phyloP scores from a whole-genome alignment of 2,888 invertebrate species.

The Drosophila austrosaltans region DNA sequence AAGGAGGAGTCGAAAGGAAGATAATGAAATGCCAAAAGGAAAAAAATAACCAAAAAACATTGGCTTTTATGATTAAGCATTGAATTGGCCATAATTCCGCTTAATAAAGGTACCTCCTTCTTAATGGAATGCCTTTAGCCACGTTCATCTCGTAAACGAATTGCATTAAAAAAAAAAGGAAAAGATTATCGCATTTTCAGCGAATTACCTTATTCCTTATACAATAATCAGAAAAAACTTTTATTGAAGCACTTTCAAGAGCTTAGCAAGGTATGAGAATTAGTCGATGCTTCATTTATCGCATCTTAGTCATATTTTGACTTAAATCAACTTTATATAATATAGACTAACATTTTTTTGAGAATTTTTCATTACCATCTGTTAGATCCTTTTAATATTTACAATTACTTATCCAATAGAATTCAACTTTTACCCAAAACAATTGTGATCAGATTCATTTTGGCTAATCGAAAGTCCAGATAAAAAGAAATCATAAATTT shows the following conservation, averaged over 20 bases:
- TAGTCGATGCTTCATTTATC: neutral
- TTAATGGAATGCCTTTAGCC: conserved; percentile 9
- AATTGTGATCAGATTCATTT: too few species aligned
- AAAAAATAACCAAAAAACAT: neutral
- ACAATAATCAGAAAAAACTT: neutral
- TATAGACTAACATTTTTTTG: too few species aligned
- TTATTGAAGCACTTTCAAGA: neutral
- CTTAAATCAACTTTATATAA: too few species aligned
- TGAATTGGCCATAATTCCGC: neutral
- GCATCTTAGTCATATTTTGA: too few species aligned
- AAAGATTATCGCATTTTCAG: neutral
- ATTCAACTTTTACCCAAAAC: too few species aligned
- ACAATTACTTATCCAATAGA: too few species aligned
- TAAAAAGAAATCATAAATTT: too few species aligned
- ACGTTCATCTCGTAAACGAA: conserved; percentile 4
- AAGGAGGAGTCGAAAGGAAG: neutral
- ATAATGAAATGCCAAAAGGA: neutral
- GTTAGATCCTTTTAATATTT: too few species aligned
- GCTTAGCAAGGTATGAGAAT: neutral
- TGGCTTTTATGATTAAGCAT: neutral
- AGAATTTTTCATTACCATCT: too few species aligned
- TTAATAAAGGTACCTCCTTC: neutral
- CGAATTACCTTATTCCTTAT: neutral
- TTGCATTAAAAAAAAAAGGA: neutral
- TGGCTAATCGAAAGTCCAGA: too few species aligned